Evolutionary conservation across 1,140 invertebrate genomes (phyloP).

Genomic region (Ditylenchus dipsaci): DNA sequence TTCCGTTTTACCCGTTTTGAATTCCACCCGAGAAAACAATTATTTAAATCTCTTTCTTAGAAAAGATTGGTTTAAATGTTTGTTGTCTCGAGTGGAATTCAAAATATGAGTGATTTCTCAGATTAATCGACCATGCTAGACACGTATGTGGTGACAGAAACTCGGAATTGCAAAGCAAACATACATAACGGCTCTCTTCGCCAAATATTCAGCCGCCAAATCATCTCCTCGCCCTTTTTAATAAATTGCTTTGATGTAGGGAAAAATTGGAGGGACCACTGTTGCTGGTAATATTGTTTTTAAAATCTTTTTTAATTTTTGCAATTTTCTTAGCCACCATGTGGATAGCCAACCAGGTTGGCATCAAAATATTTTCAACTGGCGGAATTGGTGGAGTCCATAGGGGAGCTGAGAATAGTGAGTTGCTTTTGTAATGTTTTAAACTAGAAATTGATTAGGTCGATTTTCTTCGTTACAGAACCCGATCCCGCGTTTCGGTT

Average conservation of each 20-base stretch:
- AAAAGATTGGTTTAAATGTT: no score
- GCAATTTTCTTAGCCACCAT: constrained; percentile 67
- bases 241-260: constrained; percentile 52
- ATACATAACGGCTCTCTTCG: no score
- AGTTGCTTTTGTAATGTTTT: neutral
- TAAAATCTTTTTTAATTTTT: neutral
- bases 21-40: no score
- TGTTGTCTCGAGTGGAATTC: no score
- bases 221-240: no score
- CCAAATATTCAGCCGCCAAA: no score
- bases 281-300: constrained; percentile 68
- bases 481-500: neutral
- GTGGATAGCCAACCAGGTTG: constrained; percentile 71
- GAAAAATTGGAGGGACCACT: constrained; percentile 83
- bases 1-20: no score
- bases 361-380: constrained; percentile 89
- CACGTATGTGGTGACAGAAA: no score
- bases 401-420: constrained; percentile 69
- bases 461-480: neutral
- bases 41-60: no score
- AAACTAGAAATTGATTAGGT: neutral
- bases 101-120: no score
- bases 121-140: no score
- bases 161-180: no score
- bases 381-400: constrained; percentile 89